A percentile compares a stretch with the other conserved stretches of the same genome.
Conservation (phyloP, 2,888 invertebrate species). For the Metallyticus violacea region DNA sequence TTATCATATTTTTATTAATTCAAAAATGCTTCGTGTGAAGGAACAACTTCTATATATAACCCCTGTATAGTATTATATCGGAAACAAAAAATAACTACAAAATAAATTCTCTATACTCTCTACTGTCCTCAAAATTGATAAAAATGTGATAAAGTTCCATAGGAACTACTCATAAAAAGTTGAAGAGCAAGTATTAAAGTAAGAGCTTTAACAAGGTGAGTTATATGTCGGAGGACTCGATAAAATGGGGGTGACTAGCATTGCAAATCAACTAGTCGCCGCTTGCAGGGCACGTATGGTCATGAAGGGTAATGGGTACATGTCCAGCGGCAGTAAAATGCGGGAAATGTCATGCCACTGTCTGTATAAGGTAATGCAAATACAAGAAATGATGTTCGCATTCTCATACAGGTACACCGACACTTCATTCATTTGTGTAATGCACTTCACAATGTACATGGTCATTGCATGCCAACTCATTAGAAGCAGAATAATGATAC, state of each 20-base stretch:
- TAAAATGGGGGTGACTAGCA: neutral
- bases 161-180: too few relatives aligned
- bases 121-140: too few relatives aligned
- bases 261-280: neutral
- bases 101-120: too few relatives aligned
- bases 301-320: neutral
- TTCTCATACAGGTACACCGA: neutral
- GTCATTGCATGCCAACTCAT: neutral
- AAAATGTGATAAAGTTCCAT: too few relatives aligned
- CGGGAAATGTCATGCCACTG: neutral
- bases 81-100: too few relatives aligned
- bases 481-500: neutral
- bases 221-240: neutral
- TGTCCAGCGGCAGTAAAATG: neutral
- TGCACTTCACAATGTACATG: neutral
- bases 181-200: too few relatives aligned
- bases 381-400: neutral
- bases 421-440: neutral
- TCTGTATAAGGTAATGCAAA: neutral
- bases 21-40: too few relatives aligned
- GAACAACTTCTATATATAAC: too few relatives aligned
- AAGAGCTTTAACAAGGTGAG: too few relatives aligned
- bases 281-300: neutral
- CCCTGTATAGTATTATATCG: too few relatives aligned
- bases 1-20: too few relatives aligned